phyloP scores from a whole-genome alignment of 2,113 vertebrate genomes.

The Eulacestoma nigropectus region DNA sequence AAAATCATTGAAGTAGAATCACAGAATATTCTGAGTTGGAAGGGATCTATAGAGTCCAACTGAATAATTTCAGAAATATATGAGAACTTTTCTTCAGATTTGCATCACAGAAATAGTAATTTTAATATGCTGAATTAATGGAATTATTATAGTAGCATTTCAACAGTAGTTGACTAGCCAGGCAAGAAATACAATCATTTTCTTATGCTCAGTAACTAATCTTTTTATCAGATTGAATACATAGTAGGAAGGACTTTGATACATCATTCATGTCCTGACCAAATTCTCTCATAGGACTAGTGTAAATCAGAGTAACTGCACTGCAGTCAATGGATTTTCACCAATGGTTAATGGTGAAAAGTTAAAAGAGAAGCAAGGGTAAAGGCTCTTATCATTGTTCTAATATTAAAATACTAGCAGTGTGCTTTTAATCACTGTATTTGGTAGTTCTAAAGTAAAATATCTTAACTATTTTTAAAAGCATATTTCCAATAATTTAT shows the following conservation, averaged over 20 bases:
- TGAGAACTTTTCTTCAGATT: neutral
- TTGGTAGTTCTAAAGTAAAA: neutral
- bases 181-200: neutral
- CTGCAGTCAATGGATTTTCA: conserved; percentile 27
- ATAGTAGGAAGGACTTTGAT: neutral
- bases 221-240: neutral
- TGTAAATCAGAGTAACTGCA: conserved; percentile 32
- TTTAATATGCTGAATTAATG: neutral
- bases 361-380: neutral
- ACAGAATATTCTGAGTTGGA: neutral
- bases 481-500: neutral
- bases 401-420: neutral
- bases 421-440: neutral
- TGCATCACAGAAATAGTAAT: neutral
- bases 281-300: neutral
- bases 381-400: neutral
- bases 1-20: neutral
- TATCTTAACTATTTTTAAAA: neutral
- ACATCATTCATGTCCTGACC: neutral
- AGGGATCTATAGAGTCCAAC: neutral
- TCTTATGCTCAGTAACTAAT: neutral
- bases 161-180: neutral
- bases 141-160: neutral
- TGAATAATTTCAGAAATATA: conserved; percentile 31
- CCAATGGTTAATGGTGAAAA: neutral